phyloP scores from a whole-genome alignment of 2,113 vertebrate species.

The Indicator indicator region DNA sequence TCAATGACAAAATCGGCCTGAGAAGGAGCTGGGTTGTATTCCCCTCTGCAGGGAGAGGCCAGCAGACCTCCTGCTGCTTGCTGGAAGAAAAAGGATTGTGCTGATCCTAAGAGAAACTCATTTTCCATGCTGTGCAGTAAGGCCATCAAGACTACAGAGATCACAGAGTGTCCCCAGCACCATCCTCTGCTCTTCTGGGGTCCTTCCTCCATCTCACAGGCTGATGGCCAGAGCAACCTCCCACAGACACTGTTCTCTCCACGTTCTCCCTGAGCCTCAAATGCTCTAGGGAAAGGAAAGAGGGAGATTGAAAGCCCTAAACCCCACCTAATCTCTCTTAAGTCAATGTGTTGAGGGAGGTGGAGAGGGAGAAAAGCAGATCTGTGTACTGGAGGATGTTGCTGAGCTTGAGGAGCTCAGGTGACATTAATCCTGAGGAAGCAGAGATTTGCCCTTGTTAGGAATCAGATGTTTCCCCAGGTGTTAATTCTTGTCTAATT shows the following conservation, averaged over 20 bases:
- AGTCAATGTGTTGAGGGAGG: rapidly evolving
- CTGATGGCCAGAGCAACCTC: neutral
- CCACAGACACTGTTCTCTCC: neutral
- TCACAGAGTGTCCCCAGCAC: neutral
- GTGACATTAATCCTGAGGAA: neutral
- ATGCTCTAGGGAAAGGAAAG: neutral
- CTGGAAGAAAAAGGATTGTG: neutral
- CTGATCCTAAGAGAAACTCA: neutral
- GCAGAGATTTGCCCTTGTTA: neutral
- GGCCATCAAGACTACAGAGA: neutral
- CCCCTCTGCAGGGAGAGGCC: neutral
- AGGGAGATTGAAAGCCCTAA: neutral
- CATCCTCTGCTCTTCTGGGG: neutral
- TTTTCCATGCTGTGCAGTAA: neutral
- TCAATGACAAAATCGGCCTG: neutral
- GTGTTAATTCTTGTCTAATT: constrained; percentile 42
- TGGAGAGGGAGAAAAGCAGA: neutral
- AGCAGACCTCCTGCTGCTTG: rapidly evolving
- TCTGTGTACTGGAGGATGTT: neutral
- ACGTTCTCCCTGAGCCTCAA: neutral
- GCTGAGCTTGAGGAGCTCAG: neutral
- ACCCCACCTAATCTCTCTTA: neutral
- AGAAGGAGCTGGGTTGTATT: neutral
- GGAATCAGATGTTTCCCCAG: neutral
- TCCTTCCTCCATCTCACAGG: neutral